Base-by-base conservation (phyloP, 1,140 invertebrate genomes). In the Tetraneura akinire region DNA sequence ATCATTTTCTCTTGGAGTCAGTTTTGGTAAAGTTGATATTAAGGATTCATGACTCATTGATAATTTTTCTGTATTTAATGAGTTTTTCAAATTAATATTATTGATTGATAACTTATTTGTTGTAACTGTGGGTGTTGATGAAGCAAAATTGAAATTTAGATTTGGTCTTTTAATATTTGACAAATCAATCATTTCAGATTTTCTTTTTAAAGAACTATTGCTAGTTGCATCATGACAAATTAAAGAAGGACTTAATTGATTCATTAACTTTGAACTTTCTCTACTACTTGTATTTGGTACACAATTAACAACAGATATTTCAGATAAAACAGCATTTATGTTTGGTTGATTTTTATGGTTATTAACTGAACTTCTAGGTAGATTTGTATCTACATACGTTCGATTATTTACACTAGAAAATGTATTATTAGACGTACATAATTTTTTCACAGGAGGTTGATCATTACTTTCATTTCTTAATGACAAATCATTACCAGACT, bases 391-490 rank as follows among this genome's bases (percentile, higher is more conserved):
- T 18, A 47, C 0, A 16, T 3, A 21, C 2, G 68, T 23, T 16
- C 68, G 0, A 37, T 78, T 47, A 29, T 55, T 62, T 23, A 21
- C 11, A 6, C 55, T 74, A 16, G 14, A 37, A 37, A 74, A 74
- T 18, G 71, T 42, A 9, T 78, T 78, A 62, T 47, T 47, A 3
- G 37, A 26, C 0, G 74, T 62, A 16, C 74, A 78, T 9, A 62
- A 23, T 62, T 78, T 78, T 62, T 78, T 78, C 1, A 78, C 55
- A n/a, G 74, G 74, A 23, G 74, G 74, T 47, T 78, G 74, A 42
- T 78, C 74, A 8, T 78, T 21, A 3, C 16, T 60, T 47, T 78
- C 55, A 3, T 16, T 51, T 16, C 6, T n/a, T n/a, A n/a, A n/a
- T n/a, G n/a, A n/a, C n/a, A 55, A 37, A 21, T 62, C 55, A 29